Conservation (phyloP, 2,797 vertebrate species). For the Peromyscus eremicus region DNA sequence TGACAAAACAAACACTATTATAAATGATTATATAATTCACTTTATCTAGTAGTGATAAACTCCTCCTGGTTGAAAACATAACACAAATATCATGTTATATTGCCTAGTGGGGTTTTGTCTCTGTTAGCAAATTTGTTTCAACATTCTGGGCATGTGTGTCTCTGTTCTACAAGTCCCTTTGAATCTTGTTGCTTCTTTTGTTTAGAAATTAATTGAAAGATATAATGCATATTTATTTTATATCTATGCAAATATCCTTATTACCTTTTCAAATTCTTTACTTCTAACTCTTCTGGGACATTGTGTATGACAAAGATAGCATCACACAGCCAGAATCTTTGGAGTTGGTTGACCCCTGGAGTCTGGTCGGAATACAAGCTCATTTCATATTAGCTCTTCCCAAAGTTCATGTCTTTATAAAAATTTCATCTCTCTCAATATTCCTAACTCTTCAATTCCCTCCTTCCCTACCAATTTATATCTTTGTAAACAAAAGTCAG, state of each 20-base stretch:
- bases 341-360: background rate
- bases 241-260: background rate
- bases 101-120: constrained; percentile 17
- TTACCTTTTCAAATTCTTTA: constrained; percentile 43
- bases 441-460: background rate
- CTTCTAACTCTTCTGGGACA: background rate
- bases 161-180: background rate
- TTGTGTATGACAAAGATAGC: background rate
- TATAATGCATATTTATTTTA: constrained; percentile 16
- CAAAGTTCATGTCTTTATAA: background rate
- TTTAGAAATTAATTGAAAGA: constrained; percentile 53
- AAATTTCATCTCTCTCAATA: background rate
- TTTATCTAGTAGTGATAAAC: constrained; percentile 50
- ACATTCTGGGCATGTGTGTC: background rate
- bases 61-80: constrained; percentile 54
- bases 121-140: constrained; percentile 54
- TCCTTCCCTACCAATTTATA: background rate
- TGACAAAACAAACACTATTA: constrained; percentile 43
- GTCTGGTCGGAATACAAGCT: background rate
- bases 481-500: background rate
- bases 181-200: background rate
- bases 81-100: constrained; percentile 33
- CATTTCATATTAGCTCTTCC: background rate
- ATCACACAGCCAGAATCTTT: background rate
- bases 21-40: constrained; percentile 58